Conservation (phyloP, 2,797 vertebrate species). For the Carduelis carduelis region DNA sequence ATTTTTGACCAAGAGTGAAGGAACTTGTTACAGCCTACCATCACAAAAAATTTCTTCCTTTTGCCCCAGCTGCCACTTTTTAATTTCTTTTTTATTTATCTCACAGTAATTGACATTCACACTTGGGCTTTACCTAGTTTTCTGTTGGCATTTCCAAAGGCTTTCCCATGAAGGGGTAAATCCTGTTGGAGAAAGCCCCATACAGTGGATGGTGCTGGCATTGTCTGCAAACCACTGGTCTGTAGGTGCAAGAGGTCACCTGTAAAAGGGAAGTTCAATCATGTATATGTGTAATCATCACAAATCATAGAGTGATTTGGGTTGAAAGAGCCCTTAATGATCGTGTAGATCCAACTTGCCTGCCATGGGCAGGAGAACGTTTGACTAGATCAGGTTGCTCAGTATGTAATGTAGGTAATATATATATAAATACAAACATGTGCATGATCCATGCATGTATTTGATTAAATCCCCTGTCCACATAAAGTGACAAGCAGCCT, state of each 20-base stretch:
- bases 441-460: not conserved
- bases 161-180: not conserved
- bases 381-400: not conserved
- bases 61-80: not conserved
- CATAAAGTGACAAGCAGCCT: not conserved
- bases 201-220: not conserved
- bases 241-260: too few species aligned
- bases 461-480: not conserved
- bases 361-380: not conserved
- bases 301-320: not conserved
- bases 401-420: too few species aligned
- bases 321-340: not conserved
- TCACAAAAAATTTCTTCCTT: not conserved
- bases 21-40: not conserved
- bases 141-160: not conserved
- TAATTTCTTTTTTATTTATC: not conserved
- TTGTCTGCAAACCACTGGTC: too few species aligned
- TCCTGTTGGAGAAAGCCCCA: not conserved
- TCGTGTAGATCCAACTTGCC: rapidly evolving
- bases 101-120: not conserved
- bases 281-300: not conserved
- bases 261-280: too few species aligned
- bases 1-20: not conserved
- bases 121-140: not conserved
- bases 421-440: not conserved